A percentile compares a stretch with the other conserved stretches of the same genome.
Conservation (phyloP, 2,888 invertebrate genomes). For the Eristalis pertinax region DNA sequence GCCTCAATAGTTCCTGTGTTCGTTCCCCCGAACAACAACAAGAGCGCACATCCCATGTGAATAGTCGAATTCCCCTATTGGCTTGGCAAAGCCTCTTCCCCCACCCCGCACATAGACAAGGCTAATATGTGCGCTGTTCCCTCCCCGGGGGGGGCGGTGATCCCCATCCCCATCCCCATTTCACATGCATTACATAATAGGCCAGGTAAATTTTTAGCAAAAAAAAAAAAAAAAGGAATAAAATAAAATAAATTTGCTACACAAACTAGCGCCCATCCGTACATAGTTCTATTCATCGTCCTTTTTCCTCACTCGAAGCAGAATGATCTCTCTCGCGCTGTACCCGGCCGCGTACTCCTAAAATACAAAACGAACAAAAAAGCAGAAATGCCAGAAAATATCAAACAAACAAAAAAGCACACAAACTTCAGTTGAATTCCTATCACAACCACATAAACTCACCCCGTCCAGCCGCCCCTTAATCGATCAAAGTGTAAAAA, state of each 20-base stretch:
- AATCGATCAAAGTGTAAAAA: conserved; percentile 71
- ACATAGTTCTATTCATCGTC: conserved; percentile 53
- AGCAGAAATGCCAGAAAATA: background rate
- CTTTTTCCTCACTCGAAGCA: conserved; percentile 53
- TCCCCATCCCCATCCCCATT: no score
- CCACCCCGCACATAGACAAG: background rate
- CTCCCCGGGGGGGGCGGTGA: background rate
- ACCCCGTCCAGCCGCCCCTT: conserved; percentile 40
- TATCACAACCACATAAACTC: conserved; percentile 50
- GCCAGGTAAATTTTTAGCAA: conserved; percentile 4
- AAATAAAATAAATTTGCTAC: background rate
- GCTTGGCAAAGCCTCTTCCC: background rate
- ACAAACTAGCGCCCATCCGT: conserved; percentile 1
- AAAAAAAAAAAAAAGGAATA: conserved; percentile 8
- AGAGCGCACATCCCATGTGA: background rate
- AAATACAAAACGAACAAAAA: background rate
- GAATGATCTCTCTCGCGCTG: background rate
- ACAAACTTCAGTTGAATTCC: conserved; percentile 56
- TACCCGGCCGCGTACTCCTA: conserved; percentile 12
- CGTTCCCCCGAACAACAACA: background rate
- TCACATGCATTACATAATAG: conserved; percentile 13
- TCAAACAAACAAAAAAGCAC: conserved; percentile 5
- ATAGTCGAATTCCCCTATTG: conserved; percentile 1
- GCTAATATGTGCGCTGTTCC: background rate
- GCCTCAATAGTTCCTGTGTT: background rate